Conservation (phyloP, 1,140 invertebrate genomes). For the Brachionus plicatilis region DNA sequence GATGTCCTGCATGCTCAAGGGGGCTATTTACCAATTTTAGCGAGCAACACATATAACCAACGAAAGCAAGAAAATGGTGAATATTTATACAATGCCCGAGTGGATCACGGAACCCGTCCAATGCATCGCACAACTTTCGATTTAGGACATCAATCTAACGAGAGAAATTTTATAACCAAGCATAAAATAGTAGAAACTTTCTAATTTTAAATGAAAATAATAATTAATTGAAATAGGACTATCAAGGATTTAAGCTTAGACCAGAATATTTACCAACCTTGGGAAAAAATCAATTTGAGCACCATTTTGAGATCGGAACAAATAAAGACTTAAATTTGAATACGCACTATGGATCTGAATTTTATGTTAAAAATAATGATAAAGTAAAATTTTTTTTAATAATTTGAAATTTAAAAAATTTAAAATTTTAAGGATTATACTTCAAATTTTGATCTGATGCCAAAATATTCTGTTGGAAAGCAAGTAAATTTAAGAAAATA, state of each 20-base stretch:
- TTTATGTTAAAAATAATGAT: slow-evolving; percentile 26
- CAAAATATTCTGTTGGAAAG: slow-evolving; percentile 33
- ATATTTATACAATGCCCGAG: not conserved
- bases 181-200: not conserved
- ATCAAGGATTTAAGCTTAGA: not conserved
- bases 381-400: not conserved
- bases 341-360: not conserved
- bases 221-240: not conserved
- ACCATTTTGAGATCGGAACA: slow-evolving; percentile 25
- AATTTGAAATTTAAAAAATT: not conserved
- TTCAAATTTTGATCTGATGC: slow-evolving; percentile 24
- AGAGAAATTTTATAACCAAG: not conserved
- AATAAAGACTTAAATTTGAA: not conserved
- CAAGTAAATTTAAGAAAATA: not conserved
- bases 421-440: not conserved
- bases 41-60: not conserved
- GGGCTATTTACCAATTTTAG: not conserved
- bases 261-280: not conserved
- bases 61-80: not conserved
- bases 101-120: slow-evolving; percentile 4
- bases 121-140: slow-evolving; percentile 15
- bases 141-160: not conserved
- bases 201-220: not conserved
- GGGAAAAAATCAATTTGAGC: slow-evolving; percentile 4
- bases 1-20: slow-evolving; percentile 11